Percentiles rank a stretch among this genome's conserved stretches.
Evolutionary conservation across 2,888 invertebrate genomes (phyloP).

Genomic region (Selenia dentaria): DNA sequence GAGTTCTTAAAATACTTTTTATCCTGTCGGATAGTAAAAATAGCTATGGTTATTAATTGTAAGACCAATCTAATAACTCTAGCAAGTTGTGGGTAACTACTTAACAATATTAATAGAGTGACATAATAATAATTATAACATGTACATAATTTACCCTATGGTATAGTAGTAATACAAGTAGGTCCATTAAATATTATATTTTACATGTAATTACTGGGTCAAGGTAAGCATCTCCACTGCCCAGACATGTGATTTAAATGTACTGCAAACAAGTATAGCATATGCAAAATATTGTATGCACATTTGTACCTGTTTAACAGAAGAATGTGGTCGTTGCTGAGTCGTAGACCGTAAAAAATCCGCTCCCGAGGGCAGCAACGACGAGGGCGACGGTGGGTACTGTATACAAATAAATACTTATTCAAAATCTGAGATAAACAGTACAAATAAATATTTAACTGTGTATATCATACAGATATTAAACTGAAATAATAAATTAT

Average conservation of each 20-base stretch:
- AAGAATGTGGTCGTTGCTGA: constrained; percentile 76
- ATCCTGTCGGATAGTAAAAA: too few species aligned
- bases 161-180: too few species aligned
- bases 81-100: too few species aligned
- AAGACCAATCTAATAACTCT: too few species aligned
- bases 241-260: background rate
- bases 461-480: background rate
- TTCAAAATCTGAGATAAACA: constrained; percentile 22
- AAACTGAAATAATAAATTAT: background rate
- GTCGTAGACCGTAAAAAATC: constrained; percentile 85
- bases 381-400: constrained; percentile 90
- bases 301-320: constrained; percentile 75
- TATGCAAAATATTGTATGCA: constrained; percentile 16
- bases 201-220: background rate
- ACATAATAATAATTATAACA: too few species aligned
- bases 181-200: too few species aligned
- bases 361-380: constrained; percentile 76
- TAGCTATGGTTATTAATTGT: too few species aligned
- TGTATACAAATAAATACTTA: constrained; percentile 55
- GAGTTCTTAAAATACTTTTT: too few species aligned
- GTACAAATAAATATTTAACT: constrained; percentile 2
- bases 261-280: constrained; percentile 10
- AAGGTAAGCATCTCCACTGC: background rate
- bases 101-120: too few species aligned
- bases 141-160: too few species aligned